Base-by-base conservation (phyloP, 2,888 invertebrate genomes). In the Drosophila siamana region DNA sequence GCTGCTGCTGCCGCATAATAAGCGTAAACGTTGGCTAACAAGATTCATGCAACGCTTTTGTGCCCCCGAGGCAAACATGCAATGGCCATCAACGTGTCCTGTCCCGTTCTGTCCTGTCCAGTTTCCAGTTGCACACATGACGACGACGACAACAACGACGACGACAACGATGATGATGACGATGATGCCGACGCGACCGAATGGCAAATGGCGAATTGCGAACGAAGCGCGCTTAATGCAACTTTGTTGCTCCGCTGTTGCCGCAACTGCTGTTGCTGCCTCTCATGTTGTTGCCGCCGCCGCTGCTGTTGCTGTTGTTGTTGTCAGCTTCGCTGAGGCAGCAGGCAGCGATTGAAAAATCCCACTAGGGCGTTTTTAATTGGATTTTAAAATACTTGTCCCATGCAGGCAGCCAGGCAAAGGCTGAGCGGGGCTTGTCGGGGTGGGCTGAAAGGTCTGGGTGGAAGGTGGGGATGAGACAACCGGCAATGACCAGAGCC, bases 311-410 rank as follows among this genome's bases (percentile, higher is more conserved):
- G 70, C 9, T 56, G 40, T 22, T 70, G 68, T 26, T 74, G 73
- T 56, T 76, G 68, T 64, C 60, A 75, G 70, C 75, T 60, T 54
- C 40, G 54, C 13, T 57, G 59, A 40, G 50, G 61, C 59, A 64
- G 65, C 71, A 54, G 69, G 84, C 88, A 88, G 84, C 89, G 90
- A 89, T 91, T 91, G 90, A 89, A 90, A 88, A 89, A 82, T 89
- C 89, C 89, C 89, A 86, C 83, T 85, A 83, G 90, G 89, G 90
- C 88, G 89, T 91, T 90, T 91, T 92, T 92, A 92, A 92, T 92
- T 92, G 92, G 92, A 92, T 92, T 92, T 92, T 91, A 91, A 92
- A 92, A 91, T 90, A 91, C 92, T 90, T 86, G 78, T 81, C 76
- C 77, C 85, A 86, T 88, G 69, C 89, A 86, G 74, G 54, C 76